Evolutionary conservation across 2,113 vertebrate genomes (phyloP).

Genomic region (Gambusia holbrooki): DNA sequence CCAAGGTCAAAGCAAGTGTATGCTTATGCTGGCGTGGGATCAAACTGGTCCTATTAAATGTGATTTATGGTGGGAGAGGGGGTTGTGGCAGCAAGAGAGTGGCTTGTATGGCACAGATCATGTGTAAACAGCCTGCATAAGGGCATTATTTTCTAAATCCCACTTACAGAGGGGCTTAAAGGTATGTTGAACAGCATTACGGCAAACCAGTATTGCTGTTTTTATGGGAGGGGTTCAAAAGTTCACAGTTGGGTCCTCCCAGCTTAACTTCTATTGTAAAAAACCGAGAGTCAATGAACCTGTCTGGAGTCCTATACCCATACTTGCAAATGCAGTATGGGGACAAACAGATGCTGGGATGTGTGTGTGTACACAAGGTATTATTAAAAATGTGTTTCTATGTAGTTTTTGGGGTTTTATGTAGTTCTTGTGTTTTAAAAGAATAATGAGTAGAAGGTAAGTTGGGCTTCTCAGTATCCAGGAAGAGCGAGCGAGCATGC

Average conservation of each 20-base stretch:
- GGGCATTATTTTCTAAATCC: constrained; percentile 93
- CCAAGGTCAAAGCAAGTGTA: constrained; percentile 97
- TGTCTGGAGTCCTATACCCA: constrained; percentile 58
- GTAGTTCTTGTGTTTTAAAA: not conserved
- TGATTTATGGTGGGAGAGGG: constrained; percentile 86
- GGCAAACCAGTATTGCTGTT: constrained; percentile 68
- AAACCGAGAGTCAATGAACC: constrained; percentile 62
- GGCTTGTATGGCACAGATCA: constrained; percentile 72
- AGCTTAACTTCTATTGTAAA: constrained; percentile 60
- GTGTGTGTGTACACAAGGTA: not conserved
- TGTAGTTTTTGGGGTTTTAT: not conserved
- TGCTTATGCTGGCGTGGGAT: constrained; percentile 95
- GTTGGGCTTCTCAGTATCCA: not conserved
- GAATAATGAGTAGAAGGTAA: not conserved
- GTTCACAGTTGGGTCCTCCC: constrained; percentile 69
- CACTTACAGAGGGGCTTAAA: constrained; percentile 77
- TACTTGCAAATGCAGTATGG: constrained; percentile 52
- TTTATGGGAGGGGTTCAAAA: constrained; percentile 71
- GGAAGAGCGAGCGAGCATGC: not conserved
- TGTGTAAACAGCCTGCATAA: constrained; percentile 89
- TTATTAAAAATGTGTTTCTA: not conserved
- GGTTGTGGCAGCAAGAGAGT: constrained; percentile 52
- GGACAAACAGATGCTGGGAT: not conserved
- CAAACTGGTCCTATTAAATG: constrained; percentile 98
- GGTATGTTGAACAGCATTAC: constrained; percentile 78